phyloP scores from a whole-genome alignment of 2,888 invertebrate species.

The Seira sanloemensis region DNA sequence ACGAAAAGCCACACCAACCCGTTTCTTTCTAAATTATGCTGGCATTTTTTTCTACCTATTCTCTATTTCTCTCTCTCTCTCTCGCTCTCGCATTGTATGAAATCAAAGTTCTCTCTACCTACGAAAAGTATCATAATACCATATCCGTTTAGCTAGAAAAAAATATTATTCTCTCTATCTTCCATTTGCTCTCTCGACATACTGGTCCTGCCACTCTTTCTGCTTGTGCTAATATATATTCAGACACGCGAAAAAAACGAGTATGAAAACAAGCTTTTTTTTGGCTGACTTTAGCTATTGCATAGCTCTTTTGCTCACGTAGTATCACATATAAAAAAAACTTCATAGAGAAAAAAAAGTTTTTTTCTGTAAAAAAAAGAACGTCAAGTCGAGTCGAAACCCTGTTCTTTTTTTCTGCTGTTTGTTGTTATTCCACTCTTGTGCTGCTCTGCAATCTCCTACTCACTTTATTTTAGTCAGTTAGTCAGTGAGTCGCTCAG shows the following conservation, averaged over 20 bases:
- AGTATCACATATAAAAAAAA: neutral
- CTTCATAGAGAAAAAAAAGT: no score
- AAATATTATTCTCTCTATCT: neutral
- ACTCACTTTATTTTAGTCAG: conserved; percentile 37
- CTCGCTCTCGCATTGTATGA: neutral
- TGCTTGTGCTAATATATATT: neutral
- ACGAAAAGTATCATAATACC: neutral
- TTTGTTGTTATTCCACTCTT: conserved; percentile 28
- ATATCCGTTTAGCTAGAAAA: neutral
- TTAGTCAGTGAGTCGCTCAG: conserved; percentile 53
- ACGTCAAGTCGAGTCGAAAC: conserved; percentile 31
- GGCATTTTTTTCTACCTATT: neutral
- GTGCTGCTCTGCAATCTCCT: conserved; percentile 31
- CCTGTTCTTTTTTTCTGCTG: conserved; percentile 24
- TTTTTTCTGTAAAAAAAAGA: neutral
- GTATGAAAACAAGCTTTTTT: neutral
- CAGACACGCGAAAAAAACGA: neutral
- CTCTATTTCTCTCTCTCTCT: no score
- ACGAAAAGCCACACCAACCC: neutral
- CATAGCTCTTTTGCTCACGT: neutral
- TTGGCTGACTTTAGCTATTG: neutral
- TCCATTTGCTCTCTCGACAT: neutral
- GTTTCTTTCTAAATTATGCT: neutral
- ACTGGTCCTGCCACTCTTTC: neutral
- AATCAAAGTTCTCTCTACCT: neutral